Percentiles rank a stretch among this genome's conserved stretches.
Evolutionary conservation across 2,113 vertebrate genomes (phyloP).

Genomic region (Tachysurus vachellii): DNA sequence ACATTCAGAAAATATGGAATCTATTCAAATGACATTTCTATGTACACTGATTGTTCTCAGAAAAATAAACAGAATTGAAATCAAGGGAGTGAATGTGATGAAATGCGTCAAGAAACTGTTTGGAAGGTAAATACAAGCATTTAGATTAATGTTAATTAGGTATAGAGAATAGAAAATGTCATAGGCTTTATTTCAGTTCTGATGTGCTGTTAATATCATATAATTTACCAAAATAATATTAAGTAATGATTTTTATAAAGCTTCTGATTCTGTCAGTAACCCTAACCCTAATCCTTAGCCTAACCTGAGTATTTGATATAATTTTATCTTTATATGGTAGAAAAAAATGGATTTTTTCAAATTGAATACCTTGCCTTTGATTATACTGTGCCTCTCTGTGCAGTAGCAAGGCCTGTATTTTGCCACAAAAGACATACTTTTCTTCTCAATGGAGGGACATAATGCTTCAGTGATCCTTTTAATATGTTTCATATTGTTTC

Average conservation of each 20-base stretch:
- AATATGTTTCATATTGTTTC: background rate
- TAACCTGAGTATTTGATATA: background rate
- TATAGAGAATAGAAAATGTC: background rate
- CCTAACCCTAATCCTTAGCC: too few species aligned
- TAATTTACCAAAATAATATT: background rate
- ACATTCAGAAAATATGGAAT: background rate
- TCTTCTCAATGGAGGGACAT: background rate
- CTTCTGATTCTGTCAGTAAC: background rate
- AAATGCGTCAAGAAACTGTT: background rate
- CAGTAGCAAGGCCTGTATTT: background rate
- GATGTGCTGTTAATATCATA: background rate
- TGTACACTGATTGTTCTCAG: background rate
- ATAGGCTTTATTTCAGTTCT: background rate
- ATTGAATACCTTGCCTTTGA: background rate
- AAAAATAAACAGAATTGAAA: background rate
- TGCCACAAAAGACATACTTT: background rate
- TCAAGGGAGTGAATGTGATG: background rate
- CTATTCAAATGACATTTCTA: background rate
- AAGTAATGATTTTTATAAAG: background rate
- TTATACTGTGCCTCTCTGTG: background rate
- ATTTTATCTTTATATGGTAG: background rate
- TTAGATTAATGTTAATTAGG: background rate
- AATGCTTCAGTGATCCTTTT: background rate
- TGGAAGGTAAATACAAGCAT: background rate
- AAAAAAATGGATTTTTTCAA: background rate